These are phyloP conservation scores for Okapia johnstoni DNA, from an alignment of 2,113 vertebrate species.

Conservation along the genomic window DNA sequence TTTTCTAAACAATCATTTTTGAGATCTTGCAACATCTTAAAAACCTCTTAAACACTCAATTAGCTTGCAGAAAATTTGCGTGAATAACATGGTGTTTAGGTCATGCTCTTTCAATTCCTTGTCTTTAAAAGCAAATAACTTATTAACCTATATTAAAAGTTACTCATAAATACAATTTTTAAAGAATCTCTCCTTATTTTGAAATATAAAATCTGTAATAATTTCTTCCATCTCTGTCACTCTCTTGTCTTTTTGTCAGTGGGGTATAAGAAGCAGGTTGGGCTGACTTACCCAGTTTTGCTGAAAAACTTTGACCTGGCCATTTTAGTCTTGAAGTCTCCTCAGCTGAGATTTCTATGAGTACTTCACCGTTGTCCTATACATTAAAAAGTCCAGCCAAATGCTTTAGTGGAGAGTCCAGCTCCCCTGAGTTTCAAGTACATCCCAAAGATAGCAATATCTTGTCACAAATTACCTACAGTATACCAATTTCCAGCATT, in stretches of 20 bases:
- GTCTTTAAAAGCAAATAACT: conserved; percentile 10
- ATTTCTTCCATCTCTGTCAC: neutral
- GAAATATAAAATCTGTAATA: neutral
- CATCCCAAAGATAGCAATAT: neutral
- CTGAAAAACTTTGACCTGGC: neutral
- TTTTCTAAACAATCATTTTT: conserved; percentile 33
- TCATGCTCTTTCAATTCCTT: neutral
- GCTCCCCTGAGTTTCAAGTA: neutral
- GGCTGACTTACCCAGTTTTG: neutral
- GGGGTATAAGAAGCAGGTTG: neutral
- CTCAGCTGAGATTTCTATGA: neutral
- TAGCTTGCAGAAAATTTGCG: neutral
- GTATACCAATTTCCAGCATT: neutral
- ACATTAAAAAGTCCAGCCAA: neutral
- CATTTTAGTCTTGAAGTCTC: neutral
- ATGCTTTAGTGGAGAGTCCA: neutral
- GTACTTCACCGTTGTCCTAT: neutral
- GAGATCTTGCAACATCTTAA: neutral
- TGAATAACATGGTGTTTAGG: neutral
- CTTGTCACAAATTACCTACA: neutral
- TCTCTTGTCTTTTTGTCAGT: neutral
- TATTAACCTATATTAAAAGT: neutral
- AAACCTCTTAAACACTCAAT: conserved; percentile 1
- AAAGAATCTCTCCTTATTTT: neutral
- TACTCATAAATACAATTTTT: neutral